phyloP scores from a whole-genome alignment of 2,797 vertebrate species.

The Diplodus puntazzo region DNA sequence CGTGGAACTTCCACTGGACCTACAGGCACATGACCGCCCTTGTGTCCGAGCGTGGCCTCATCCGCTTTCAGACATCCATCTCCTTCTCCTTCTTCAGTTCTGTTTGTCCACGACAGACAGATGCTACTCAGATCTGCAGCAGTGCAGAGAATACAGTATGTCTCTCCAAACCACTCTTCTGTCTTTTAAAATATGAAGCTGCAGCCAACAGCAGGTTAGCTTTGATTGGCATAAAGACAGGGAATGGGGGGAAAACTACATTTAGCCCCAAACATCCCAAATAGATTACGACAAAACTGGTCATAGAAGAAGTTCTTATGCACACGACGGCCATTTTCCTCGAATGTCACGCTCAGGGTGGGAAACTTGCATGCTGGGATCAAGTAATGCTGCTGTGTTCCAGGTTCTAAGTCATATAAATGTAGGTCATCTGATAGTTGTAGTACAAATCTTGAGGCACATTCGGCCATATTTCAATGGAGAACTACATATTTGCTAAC shows the following conservation, averaged over 20 bases:
- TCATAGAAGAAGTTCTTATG: too few relatives aligned
- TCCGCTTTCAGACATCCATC: constrained; percentile 2
- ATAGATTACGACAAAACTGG: neutral
- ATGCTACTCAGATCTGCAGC: neutral
- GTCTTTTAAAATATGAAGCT: neutral
- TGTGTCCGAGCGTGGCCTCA: constrained; percentile 9
- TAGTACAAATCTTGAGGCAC: too few relatives aligned
- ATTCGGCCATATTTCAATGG: too few relatives aligned
- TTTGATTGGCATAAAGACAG: neutral
- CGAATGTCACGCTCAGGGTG: too few relatives aligned
- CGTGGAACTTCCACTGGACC: constrained; percentile 45
- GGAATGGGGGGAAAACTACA: neutral
- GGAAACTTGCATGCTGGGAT: too few relatives aligned
- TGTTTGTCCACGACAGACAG: neutral
- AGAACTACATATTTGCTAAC: too few relatives aligned
- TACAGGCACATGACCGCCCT: constrained; percentile 27
- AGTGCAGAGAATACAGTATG: neutral
- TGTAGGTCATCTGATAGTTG: too few relatives aligned
- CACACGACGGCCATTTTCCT: too few relatives aligned
- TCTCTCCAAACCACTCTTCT: neutral
- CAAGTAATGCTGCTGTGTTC: too few relatives aligned
- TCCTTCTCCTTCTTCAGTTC: constrained; percentile 1
- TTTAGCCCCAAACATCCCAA: neutral
- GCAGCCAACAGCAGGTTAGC: neutral
- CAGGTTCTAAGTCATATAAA: too few relatives aligned